phyloP scores from a whole-genome alignment of 2,888 invertebrate genomes.

The Oscheius sp. region DNA sequence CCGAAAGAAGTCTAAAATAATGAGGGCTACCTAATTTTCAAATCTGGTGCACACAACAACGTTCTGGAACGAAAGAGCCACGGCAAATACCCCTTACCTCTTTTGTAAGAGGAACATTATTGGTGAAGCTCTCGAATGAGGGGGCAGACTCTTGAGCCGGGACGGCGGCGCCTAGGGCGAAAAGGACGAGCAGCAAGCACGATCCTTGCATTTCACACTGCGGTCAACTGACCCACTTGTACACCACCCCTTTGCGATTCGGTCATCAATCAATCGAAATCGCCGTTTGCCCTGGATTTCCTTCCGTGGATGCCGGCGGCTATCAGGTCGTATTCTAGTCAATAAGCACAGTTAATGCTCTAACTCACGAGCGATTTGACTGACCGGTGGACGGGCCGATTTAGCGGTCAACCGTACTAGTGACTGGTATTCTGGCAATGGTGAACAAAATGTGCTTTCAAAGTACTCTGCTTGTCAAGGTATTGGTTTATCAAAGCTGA shows the following conservation, averaged over 20 bases:
- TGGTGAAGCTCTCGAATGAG: constrained; percentile 32
- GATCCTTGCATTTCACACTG: constrained; percentile 36
- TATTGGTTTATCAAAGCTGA: too few relatives aligned
- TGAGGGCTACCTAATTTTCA: background rate
- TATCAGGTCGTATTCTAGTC: constrained; percentile 18
- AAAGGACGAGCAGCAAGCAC: constrained; percentile 34
- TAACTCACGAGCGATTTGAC: too few relatives aligned
- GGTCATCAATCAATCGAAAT: constrained; percentile 40
- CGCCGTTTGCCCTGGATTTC: constrained; percentile 39
- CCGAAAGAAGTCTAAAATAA: background rate
- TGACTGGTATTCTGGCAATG: too few relatives aligned
- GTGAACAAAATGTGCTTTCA: too few relatives aligned
- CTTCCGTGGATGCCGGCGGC: constrained; percentile 28
- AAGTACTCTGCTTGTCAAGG: too few relatives aligned
- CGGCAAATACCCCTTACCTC: background rate
- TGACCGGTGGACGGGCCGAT: too few relatives aligned
- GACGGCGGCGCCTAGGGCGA: constrained; percentile 17
- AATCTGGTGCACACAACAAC: background rate
- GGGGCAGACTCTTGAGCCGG: constrained; percentile 32
- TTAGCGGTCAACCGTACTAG: too few relatives aligned
- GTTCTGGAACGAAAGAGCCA: background rate
- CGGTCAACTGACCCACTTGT: constrained; percentile 37
- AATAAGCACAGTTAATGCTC: constrained; percentile 15
- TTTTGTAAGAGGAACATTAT: constrained; percentile 28
- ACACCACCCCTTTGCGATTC: constrained; percentile 31